Evolutionary conservation across 2,888 invertebrate species (phyloP).

Genomic region (Himalopsyche anomala): DNA sequence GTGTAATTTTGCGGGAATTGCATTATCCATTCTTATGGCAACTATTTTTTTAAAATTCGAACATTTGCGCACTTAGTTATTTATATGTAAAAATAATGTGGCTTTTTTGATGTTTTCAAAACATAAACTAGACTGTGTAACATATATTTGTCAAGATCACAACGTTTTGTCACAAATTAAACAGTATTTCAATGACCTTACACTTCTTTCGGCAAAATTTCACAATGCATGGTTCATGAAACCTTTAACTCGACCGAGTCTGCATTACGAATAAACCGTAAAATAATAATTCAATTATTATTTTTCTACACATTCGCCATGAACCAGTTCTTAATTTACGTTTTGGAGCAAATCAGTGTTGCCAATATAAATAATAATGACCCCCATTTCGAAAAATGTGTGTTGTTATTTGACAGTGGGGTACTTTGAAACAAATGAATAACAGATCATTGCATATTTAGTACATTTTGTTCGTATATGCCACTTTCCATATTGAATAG

Average conservation of each 20-base stretch:
- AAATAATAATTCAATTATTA: neutral
- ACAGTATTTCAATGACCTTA: neutral
- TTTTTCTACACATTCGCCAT: neutral
- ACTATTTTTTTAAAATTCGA: no score
- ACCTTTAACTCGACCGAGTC: conserved; percentile 6
- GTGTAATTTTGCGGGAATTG: no score
- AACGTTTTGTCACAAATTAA: no score
- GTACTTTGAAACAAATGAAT: neutral
- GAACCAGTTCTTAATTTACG: conserved; percentile 8
- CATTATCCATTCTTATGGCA: no score
- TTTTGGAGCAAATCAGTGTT: neutral
- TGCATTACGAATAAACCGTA: neutral
- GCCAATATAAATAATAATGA: conserved; percentile 4
- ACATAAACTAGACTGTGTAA: no score
- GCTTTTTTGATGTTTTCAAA: no score
- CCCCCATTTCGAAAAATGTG: conserved; percentile 7
- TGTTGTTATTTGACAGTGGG: neutral
- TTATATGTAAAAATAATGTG: no score
- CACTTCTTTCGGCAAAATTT: neutral
- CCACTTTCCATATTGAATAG: no score
- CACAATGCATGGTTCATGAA: neutral
- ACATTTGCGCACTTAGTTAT: no score
- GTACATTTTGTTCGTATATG: no score
- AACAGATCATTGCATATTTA: no score
- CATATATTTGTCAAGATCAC: no score